These are phyloP conservation scores for Heliconius himera DNA, from an alignment of 1,140 invertebrate species.

Conservation along the genomic window DNA sequence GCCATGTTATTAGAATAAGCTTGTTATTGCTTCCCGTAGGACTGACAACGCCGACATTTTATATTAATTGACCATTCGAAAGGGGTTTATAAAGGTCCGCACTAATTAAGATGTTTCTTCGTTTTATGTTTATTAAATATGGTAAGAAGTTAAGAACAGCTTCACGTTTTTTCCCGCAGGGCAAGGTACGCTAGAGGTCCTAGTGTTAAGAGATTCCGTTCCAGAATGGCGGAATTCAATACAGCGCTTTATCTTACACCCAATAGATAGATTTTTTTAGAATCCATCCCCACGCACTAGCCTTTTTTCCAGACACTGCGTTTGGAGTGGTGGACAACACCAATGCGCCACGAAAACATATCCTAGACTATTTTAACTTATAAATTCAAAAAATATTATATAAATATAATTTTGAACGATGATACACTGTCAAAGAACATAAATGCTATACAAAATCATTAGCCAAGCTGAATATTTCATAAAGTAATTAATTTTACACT, in stretches of 20 bases:
- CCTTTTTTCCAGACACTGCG: too few relatives aligned
- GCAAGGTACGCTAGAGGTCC: too few relatives aligned
- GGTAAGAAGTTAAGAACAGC: too few relatives aligned
- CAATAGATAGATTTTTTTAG: too few relatives aligned
- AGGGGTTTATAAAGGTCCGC: background rate
- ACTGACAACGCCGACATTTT: background rate
- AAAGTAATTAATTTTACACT: conserved; percentile 7
- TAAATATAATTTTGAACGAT: background rate
- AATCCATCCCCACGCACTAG: too few relatives aligned
- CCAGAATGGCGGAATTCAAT: background rate
- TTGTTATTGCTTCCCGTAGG: background rate
- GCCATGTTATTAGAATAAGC: background rate
- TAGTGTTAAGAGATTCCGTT: background rate
- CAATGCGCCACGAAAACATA: too few relatives aligned
- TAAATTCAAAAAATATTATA: background rate
- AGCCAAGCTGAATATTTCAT: background rate
- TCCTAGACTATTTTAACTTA: too few relatives aligned
- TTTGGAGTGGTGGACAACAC: too few relatives aligned
- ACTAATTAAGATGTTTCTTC: background rate
- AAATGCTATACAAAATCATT: background rate
- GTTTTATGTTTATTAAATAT: too few relatives aligned
- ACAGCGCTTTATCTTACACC: background rate
- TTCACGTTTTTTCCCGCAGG: background rate
- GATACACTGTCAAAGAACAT: background rate
- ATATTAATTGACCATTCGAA: background rate